phyloP scores from a whole-genome alignment of 2,888 invertebrate species.

The Clitarchus hookeri region DNA sequence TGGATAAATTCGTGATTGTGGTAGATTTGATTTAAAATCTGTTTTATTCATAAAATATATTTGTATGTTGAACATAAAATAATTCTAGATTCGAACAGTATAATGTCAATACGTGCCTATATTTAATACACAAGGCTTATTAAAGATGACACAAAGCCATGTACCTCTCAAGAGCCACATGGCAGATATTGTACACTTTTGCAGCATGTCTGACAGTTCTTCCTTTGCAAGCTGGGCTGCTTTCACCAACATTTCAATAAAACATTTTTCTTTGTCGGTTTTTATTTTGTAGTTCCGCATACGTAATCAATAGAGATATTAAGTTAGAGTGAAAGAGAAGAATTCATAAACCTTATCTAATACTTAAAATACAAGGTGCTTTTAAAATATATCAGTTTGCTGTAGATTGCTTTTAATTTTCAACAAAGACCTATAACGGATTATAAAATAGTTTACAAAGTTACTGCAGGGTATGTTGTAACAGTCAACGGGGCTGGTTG shows the following conservation, averaged over 20 bases:
- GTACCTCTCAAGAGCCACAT: slow-evolving; percentile 3
- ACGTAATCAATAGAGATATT: background rate
- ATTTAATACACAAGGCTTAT: background rate
- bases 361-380: background rate
- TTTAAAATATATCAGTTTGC: background rate
- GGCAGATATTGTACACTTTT: background rate
- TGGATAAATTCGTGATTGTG: too few species aligned
- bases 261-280: background rate
- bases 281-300: slow-evolving; percentile 18
- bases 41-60: too few species aligned
- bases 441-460: too few species aligned
- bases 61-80: too few species aligned
- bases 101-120: background rate
- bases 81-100: too few species aligned
- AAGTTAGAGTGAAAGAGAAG: background rate
- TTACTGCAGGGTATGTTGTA: background rate
- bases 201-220: background rate
- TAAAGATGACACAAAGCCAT: background rate
- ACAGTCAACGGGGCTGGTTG: background rate
- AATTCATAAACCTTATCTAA: background rate
- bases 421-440: background rate
- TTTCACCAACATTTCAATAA: background rate
- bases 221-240: background rate
- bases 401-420: background rate
- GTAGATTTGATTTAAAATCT: too few species aligned